Percentiles rank a stretch among this genome's conserved stretches.
These are phyloP conservation scores for Papilio glaucus DNA, from an alignment of 1,140 invertebrate species.

Conservation along the genomic window DNA sequence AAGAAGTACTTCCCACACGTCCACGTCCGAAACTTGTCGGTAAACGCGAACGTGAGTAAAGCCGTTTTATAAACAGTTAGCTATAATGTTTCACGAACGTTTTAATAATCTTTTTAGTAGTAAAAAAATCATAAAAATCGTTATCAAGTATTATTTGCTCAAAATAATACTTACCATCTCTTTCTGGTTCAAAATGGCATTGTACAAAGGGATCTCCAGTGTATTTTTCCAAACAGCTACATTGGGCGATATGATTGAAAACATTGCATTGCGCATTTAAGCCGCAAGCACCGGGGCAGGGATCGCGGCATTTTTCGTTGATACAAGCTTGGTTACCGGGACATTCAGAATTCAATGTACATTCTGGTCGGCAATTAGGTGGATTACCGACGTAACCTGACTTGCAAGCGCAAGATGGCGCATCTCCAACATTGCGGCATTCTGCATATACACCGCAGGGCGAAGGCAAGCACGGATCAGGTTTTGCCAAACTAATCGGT, in stretches of 20 bases:
- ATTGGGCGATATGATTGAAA: constrained; percentile 90
- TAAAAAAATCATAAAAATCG: not conserved
- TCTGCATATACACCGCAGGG: constrained; percentile 90
- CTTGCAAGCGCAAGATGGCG: constrained; percentile 87
- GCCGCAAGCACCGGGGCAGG: constrained; percentile 89
- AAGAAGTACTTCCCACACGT: too few relatives aligned
- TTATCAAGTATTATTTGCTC: constrained; percentile 7
- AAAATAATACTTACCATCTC: constrained; percentile 66
- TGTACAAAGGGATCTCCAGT: constrained; percentile 76
- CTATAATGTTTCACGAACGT: too few relatives aligned
- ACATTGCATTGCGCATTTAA: constrained; percentile 87
- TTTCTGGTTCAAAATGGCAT: constrained; percentile 65
- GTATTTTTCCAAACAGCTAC: constrained; percentile 85
- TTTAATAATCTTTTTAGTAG: too few relatives aligned
- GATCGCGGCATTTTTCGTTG: constrained; percentile 88
- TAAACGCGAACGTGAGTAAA: too few relatives aligned
- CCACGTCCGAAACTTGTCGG: too few relatives aligned
- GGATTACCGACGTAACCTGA: constrained; percentile 87
- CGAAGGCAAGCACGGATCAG: constrained; percentile 88
- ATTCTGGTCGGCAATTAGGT: constrained; percentile 90
- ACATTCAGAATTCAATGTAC: constrained; percentile 90
- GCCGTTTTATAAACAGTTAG: too few relatives aligned
- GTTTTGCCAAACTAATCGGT: constrained; percentile 64
- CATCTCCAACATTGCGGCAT: constrained; percentile 86
- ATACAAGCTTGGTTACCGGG: constrained; percentile 87